Conservation (phyloP, 1,140 invertebrate species). For the Lordiphosa mommai region DNA sequence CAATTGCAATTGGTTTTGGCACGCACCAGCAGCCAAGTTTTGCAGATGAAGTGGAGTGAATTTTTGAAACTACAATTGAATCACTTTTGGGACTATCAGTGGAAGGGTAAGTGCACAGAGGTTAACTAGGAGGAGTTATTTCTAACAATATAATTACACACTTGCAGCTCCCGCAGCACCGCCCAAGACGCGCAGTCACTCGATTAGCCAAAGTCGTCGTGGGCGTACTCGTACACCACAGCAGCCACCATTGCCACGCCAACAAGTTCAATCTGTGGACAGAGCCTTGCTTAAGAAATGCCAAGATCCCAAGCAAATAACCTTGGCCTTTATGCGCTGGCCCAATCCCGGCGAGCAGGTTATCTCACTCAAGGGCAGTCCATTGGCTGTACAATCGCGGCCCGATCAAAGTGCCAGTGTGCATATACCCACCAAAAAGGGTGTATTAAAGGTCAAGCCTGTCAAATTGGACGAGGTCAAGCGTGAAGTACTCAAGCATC, state of each 20-base stretch:
- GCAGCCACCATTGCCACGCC: neutral
- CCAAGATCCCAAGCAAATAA: constrained; percentile 28
- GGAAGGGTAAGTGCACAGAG: constrained; percentile 1
- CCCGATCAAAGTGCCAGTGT: constrained; percentile 80
- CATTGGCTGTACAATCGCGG: constrained; percentile 79
- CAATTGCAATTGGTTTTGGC: constrained; percentile 27
- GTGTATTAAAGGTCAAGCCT: constrained; percentile 66
- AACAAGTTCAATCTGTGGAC: constrained; percentile 18
- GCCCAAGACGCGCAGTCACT: constrained; percentile 10
- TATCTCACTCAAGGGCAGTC: constrained; percentile 83
- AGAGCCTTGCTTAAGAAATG: constrained; percentile 8
- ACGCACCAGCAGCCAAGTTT: constrained; percentile 19
- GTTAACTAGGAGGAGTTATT: neutral
- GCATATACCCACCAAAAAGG: constrained; percentile 82
- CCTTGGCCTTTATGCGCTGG: constrained; percentile 81
- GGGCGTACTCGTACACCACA: constrained; percentile 19
- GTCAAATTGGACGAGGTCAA: constrained; percentile 32
- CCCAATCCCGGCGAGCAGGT: constrained; percentile 82
- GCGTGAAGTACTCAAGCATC: constrained; percentile 43
- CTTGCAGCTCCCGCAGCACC: neutral
- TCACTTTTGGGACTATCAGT: constrained; percentile 17
- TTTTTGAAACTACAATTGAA: constrained; percentile 15
- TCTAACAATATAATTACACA: neutral
- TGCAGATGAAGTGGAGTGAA: constrained; percentile 42
- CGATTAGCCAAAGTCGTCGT: neutral